These are phyloP conservation scores for Rotaria macrura DNA, from an alignment of 2,888 invertebrate genomes.

Conservation along the genomic window DNA sequence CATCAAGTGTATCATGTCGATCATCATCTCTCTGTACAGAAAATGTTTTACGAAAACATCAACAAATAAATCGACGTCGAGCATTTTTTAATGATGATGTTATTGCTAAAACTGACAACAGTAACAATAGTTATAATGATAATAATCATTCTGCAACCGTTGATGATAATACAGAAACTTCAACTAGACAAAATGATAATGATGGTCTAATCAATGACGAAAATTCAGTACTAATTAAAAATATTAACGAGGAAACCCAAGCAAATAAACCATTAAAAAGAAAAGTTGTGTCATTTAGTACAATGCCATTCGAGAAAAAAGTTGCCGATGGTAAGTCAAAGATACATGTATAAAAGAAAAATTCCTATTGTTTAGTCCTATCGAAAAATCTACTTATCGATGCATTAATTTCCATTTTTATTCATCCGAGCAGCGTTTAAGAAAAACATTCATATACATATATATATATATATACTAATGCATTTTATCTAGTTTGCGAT, in stretches of 20 bases:
- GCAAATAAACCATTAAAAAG: neutral
- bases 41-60: neutral
- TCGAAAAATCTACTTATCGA: neutral
- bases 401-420: neutral
- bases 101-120: neutral
- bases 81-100: conserved; percentile 8
- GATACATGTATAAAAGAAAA: neutral
- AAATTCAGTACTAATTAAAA: neutral
- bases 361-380: neutral
- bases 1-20: neutral
- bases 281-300: conserved; percentile 17
- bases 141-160: neutral
- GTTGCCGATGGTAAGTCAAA: neutral
- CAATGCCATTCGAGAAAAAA: conserved; percentile 16
- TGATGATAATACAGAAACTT: neutral
- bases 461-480: too few relatives aligned
- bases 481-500: conserved; percentile 53
- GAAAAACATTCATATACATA: conserved; percentile 4
- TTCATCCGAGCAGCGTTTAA: neutral
- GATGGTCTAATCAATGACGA: neutral
- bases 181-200: neutral
- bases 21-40: neutral
- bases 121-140: neutral
- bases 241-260: neutral
- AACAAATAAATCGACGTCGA: neutral